phyloP scores from a whole-genome alignment of 2,113 vertebrate species.

The Lepisosteus oculatus region DNA sequence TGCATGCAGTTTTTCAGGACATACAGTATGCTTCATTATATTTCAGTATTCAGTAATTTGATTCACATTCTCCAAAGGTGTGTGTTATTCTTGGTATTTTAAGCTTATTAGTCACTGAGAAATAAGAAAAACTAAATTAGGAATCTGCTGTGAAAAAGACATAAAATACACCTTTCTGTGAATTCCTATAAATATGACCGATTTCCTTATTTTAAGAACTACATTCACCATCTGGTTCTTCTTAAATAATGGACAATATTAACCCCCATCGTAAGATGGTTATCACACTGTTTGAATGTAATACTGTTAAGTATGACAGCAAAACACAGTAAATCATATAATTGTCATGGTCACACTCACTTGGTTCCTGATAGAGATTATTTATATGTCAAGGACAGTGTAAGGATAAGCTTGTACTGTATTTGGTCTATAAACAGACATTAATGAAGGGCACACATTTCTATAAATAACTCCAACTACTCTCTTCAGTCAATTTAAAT shows the following conservation, averaged over 20 bases:
- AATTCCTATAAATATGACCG: constrained; percentile 58
- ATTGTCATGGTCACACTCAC: constrained; percentile 61
- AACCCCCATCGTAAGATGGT: constrained; percentile 68
- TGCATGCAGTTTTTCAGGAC: no score
- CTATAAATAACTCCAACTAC: constrained; percentile 58
- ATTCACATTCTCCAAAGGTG: no score
- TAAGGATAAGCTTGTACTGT: constrained; percentile 61
- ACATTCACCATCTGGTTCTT: constrained; percentile 48
- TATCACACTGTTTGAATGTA: constrained; percentile 60
- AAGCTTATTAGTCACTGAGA: no score
- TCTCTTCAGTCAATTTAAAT: constrained; percentile 48
- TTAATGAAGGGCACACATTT: constrained; percentile 69
- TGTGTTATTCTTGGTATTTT: no score
- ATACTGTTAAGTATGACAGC: constrained; percentile 66
- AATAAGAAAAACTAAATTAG: no score
- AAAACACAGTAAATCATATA: constrained; percentile 72
- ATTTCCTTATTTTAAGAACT: constrained; percentile 63
- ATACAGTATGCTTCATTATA: no score
- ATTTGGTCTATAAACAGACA: constrained; percentile 76
- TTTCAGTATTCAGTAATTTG: no score
- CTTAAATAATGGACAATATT: constrained; percentile 69
- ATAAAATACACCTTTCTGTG: constrained; percentile 38
- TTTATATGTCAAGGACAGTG: constrained; percentile 72
- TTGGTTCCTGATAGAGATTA: constrained; percentile 61
- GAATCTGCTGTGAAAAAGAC: constrained; percentile 29